Evolutionary conservation across 2,797 vertebrate genomes (phyloP).

Genomic region (Lithobates pipiens): DNA sequence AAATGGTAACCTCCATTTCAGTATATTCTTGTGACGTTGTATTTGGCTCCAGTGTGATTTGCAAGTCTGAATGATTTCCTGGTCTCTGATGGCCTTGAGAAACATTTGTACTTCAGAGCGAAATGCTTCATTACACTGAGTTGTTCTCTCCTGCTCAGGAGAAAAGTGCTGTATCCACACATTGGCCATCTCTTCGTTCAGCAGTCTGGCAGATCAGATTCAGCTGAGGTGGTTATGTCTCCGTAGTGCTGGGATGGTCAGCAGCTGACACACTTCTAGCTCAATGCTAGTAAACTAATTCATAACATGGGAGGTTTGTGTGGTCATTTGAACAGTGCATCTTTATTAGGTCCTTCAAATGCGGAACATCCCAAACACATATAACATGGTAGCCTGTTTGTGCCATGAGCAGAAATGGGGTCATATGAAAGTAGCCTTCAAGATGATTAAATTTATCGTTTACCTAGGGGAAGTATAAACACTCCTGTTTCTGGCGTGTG

Average conservation of each 20-base stretch:
- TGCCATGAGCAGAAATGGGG: too few species aligned
- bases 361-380: neutral
- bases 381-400: too few species aligned
- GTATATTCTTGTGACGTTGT: neutral
- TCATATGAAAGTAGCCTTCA: too few species aligned
- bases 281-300: slow-evolving; percentile 5
- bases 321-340: neutral
- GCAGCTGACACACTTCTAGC: slow-evolving; percentile 6
- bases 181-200: slow-evolving; percentile 11
- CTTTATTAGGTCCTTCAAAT: neutral
- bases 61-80: slow-evolving; percentile 33
- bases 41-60: slow-evolving; percentile 2
- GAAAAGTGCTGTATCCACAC: slow-evolving; percentile 38
- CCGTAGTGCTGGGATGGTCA: slow-evolving; percentile 23
- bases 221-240: slow-evolving; percentile 34
- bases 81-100: neutral
- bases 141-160: slow-evolving; percentile 29
- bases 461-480: too few species aligned
- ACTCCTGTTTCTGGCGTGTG: too few species aligned
- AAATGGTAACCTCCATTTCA: neutral
- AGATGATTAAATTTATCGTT: too few species aligned
- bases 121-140: slow-evolving; percentile 44
- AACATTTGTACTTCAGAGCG: slow-evolving; percentile 25
- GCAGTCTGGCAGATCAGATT: slow-evolving; percentile 33
- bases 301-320: neutral